Conservation (phyloP, 2,888 invertebrate genomes). For the Phengaris alcon region DNA sequence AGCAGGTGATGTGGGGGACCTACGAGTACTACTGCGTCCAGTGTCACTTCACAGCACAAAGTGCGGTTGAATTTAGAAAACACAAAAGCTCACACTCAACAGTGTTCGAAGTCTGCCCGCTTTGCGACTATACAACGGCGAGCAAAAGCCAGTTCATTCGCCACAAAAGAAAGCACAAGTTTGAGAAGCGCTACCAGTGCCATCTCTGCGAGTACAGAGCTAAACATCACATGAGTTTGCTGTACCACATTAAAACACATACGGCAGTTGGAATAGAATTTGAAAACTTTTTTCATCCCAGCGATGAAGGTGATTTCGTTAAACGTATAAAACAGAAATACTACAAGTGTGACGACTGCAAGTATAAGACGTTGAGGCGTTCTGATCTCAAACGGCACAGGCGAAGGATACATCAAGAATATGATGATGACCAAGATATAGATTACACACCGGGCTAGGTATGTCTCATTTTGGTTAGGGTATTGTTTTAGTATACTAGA, state of each 20-base stretch:
- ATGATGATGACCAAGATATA: slow-evolving; percentile 34
- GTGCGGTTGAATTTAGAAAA: slow-evolving; percentile 37
- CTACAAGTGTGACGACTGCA: slow-evolving; percentile 46
- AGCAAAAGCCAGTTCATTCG: slow-evolving; percentile 48
- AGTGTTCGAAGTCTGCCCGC: slow-evolving; percentile 50
- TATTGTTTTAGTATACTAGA: not conserved
- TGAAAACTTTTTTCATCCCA: slow-evolving; percentile 39
- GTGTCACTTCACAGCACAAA: slow-evolving; percentile 44
- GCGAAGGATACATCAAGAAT: slow-evolving; percentile 39
- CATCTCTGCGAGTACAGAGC: slow-evolving; percentile 59
- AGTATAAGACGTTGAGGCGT: slow-evolving; percentile 46
- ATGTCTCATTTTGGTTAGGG: not conserved
- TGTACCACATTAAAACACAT: slow-evolving; percentile 60
- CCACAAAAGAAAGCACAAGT: slow-evolving; percentile 56
- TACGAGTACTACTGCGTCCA: slow-evolving; percentile 53
- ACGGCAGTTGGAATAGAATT: slow-evolving; percentile 37
- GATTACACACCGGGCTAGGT: slow-evolving; percentile 31
- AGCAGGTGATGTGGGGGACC: slow-evolving; percentile 42
- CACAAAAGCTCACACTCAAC: slow-evolving; percentile 44
- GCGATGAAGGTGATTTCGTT: slow-evolving; percentile 33
- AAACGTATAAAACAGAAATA: slow-evolving; percentile 35
- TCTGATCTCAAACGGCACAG: slow-evolving; percentile 50
- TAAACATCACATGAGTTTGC: slow-evolving; percentile 56
- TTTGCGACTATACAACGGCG: slow-evolving; percentile 55
- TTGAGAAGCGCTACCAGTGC: slow-evolving; percentile 53